Percentiles rank a stretch among this genome's conserved stretches.
Evolutionary conservation across 2,113 vertebrate species (phyloP).

Genomic region (Platysternon megacephalum): DNA sequence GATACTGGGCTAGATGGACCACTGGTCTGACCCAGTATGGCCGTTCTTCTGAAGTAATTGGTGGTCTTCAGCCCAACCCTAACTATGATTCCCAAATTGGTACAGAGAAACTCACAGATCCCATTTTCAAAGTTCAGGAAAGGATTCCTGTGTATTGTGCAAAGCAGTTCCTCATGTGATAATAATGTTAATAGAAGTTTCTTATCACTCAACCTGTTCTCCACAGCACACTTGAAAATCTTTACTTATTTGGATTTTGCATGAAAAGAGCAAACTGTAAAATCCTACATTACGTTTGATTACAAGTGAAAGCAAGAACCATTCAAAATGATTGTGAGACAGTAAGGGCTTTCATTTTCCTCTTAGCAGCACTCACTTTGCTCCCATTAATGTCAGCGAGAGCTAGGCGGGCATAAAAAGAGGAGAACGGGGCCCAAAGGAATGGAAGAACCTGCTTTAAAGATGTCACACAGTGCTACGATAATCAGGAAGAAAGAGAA

Average conservation of each 20-base stretch:
- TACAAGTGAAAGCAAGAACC: constrained; percentile 45
- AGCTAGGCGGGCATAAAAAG: constrained; percentile 44
- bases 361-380: constrained; percentile 35
- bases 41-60: not conserved
- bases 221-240: constrained; percentile 24
- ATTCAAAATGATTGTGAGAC: not conserved
- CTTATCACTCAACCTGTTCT: not conserved
- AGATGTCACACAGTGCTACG: constrained; percentile 62
- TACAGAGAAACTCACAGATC: not conserved
- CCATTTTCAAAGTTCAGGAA: fast-evolving
- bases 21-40: not conserved
- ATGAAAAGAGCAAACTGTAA: constrained; percentile 34
- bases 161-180: not conserved
- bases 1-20: not conserved
- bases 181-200: not conserved
- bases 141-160: not conserved
- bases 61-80: not conserved
- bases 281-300: not conserved
- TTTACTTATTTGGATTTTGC: not conserved
- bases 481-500: constrained; percentile 87
- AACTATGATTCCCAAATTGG: not conserved
- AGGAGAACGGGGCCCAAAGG: constrained; percentile 50
- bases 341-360: not conserved
- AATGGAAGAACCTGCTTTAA: constrained; percentile 72
- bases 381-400: constrained; percentile 21